phyloP scores from a whole-genome alignment of 2,113 vertebrate genomes.

The Amia ocellicauda region DNA sequence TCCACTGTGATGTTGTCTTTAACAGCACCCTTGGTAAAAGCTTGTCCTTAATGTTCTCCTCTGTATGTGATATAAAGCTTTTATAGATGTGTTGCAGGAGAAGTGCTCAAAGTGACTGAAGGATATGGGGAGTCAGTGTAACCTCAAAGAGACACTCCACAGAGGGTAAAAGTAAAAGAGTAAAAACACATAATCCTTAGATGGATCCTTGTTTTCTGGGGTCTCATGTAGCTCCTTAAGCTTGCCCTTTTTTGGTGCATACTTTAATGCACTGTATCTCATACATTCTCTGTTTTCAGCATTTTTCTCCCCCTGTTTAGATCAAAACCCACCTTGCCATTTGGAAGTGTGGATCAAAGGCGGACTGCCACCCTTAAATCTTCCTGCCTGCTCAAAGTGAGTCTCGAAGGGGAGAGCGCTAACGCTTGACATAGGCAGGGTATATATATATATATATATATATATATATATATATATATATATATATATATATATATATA shows the following conservation, averaged over 20 bases:
- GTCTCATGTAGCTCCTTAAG: too few relatives aligned
- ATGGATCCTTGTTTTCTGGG: too few relatives aligned
- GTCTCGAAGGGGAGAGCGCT: too few relatives aligned
- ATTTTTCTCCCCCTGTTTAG: not conserved
- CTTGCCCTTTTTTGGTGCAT: not conserved
- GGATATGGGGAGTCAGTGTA: not conserved
- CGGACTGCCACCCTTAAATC: too few relatives aligned
- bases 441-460: too few relatives aligned
- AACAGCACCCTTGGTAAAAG: slow-evolving; percentile 57
- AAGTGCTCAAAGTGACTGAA: too few relatives aligned
- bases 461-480: too few relatives aligned
- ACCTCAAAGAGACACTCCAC: not conserved
- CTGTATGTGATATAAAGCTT: slow-evolving; percentile 48
- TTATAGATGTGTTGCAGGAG: slow-evolving; percentile 43
- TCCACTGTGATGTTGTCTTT: slow-evolving; percentile 41
- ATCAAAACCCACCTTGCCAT: slow-evolving; percentile 17
- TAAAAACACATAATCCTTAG: too few relatives aligned
- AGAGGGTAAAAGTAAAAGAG: too few relatives aligned
- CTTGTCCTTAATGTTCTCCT: slow-evolving; percentile 46
- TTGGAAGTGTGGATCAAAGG: slow-evolving; percentile 16
- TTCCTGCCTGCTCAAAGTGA: too few relatives aligned
- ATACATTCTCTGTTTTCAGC: not conserved
- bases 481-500: too few relatives aligned
- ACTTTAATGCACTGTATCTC: not conserved
- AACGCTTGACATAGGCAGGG: too few relatives aligned